Percentiles rank a stretch among this genome's conserved stretches.
phyloP scores from a whole-genome alignment of 2,797 vertebrate genomes.

The Coilia nasus region DNA sequence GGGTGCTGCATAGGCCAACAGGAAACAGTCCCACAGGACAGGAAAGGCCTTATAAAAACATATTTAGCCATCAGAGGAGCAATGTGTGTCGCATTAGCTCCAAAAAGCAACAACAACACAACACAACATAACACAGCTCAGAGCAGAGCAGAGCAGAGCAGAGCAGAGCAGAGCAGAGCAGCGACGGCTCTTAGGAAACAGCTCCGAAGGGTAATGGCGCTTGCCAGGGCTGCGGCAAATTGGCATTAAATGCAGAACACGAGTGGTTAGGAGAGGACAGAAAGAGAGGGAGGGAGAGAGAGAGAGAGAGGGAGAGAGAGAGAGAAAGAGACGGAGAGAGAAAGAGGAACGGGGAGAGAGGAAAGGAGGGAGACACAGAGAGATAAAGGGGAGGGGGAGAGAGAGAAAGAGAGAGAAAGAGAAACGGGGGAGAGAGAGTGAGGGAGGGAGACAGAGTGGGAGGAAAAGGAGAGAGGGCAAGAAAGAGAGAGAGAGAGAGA shows the following conservation, averaged over 20 bases:
- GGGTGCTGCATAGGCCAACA: not conserved
- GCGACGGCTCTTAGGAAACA: slow-evolving; percentile 1
- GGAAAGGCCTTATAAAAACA: slow-evolving; percentile 21
- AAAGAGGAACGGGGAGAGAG: too few relatives aligned
- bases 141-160: too few relatives aligned
- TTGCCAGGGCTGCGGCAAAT: slow-evolving; percentile 4
- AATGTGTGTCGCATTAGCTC: slow-evolving; percentile 10
- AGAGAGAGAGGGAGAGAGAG: not conserved
- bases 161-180: too few relatives aligned
- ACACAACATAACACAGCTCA: too few relatives aligned
- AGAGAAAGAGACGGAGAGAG: not conserved
- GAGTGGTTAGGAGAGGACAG: not conserved
- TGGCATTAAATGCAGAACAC: slow-evolving; percentile 12
- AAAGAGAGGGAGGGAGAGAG: not conserved
- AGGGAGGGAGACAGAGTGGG: too few relatives aligned
- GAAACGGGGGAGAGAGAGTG: too few relatives aligned
- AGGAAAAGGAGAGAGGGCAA: too few relatives aligned
- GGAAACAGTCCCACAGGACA: not conserved
- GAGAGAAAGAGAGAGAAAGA: too few relatives aligned
- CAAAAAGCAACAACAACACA: not conserved
- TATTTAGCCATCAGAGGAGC: slow-evolving; percentile 21
- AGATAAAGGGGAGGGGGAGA: too few relatives aligned
- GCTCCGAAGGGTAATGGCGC: not conserved
- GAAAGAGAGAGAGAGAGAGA: too few relatives aligned
- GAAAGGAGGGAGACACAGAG: too few relatives aligned